Base-by-base conservation (phyloP, 2,888 invertebrate species). In the Yponomeuta evonymella region DNA sequence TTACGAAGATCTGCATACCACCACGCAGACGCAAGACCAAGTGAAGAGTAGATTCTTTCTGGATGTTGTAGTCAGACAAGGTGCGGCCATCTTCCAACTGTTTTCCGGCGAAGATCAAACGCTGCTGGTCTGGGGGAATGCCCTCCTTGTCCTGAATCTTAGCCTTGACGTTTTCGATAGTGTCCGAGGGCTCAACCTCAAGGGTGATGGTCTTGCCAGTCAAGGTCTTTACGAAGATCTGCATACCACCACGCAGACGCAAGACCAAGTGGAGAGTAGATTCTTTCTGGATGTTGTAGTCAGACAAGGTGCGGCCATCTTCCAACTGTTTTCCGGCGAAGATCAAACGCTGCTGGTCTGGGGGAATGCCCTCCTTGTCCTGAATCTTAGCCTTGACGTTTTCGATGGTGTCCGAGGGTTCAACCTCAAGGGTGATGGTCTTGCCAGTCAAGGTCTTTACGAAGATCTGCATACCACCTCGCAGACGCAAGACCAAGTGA, bases 391-490 rank as follows among this genome's bases (percentile, higher is more conserved):
- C 80, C 64, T 81, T 81, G 0, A 80, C 80, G 77, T 80, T 80
- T 51, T 80, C 80, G 68, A 80, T 80, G 1, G 79, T 79, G 69
- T 80, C 80, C 0, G 80, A 78, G 0, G 80, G 67, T 67, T 81
- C 81, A 0, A 81, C 81, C 68, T 81, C 81, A 0, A 81, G 71
- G 0, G 82, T 82, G 29, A 82, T 82, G 1, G 81, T 82, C 33
- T 82, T 82, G 0, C 81, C 81, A 48, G 81, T 81, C 0, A 81
- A 71, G n/a, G 81, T 81, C 63, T 81, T 81, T 0, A 81, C 81
- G 48, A 79, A 81, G 63, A 81, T 81, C 70, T 81, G 80, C 81
- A 81, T 81, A 58, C 79, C 79, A 73, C 79, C 79, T 36, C 77
- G 75, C 0, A 78, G 77, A 74, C 79, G 77, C n/a, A 79, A 29